These are phyloP conservation scores for Dioctria linearis DNA, from an alignment of 2,888 invertebrate species.

Conservation along the genomic window DNA sequence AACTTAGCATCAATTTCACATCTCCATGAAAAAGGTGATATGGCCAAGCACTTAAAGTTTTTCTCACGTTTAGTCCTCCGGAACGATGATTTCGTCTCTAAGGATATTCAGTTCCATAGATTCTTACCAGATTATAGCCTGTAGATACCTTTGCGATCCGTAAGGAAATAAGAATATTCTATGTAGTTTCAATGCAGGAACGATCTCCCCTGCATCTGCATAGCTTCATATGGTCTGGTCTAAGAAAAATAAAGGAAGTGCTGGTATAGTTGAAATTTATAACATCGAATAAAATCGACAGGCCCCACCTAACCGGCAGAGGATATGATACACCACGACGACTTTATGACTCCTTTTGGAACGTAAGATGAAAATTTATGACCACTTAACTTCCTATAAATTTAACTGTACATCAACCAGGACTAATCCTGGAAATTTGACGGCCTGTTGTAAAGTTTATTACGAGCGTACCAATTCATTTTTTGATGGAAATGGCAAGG, in stretches of 20 bases:
- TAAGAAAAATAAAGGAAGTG: background rate
- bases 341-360: slow-evolving; percentile 38
- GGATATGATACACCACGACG: slow-evolving; percentile 37
- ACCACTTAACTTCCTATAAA: slow-evolving; percentile 53
- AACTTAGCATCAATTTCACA: slow-evolving; percentile 36
- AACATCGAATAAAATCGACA: slow-evolving; percentile 40
- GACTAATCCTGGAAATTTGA: slow-evolving; percentile 40
- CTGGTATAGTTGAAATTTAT: background rate
- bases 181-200: background rate
- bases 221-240: background rate
- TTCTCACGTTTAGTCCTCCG: slow-evolving; percentile 36
- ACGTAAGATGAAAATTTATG: slow-evolving; percentile 50
- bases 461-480: slow-evolving; percentile 28
- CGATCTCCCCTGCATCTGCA: slow-evolving; percentile 29
- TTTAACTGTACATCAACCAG: slow-evolving; percentile 24
- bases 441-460: slow-evolving; percentile 32
- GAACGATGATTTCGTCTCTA: slow-evolving; percentile 1
- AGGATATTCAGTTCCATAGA: background rate
- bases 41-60: slow-evolving; percentile 29
- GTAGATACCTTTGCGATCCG: slow-evolving; percentile 19
- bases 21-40: slow-evolving; percentile 27
- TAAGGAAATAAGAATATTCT: slow-evolving; percentile 5
- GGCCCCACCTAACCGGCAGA: slow-evolving; percentile 2
- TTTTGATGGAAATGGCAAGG: slow-evolving; percentile 11
- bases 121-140: slow-evolving; percentile 22